Evolutionary conservation across 2,113 vertebrate genomes (phyloP).

Genomic region (Epinephelus moara): DNA sequence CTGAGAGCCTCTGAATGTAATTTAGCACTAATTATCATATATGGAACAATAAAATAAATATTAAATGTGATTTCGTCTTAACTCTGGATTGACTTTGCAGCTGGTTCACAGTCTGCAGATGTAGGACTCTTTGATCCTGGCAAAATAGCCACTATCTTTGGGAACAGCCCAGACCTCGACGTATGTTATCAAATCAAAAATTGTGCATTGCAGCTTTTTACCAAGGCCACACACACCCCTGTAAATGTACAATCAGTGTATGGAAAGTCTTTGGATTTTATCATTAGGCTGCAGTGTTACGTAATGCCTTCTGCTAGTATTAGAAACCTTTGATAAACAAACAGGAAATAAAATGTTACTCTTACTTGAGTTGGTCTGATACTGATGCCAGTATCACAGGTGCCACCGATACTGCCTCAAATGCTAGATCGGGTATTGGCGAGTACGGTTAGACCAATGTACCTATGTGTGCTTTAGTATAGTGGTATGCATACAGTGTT

Average conservation of each 20-base stretch:
- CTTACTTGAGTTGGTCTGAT: not conserved
- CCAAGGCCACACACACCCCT: constrained; percentile 45
- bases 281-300: not conserved
- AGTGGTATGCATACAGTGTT: too few relatives aligned
- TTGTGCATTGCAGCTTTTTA: not conserved
- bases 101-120: not conserved
- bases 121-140: not conserved
- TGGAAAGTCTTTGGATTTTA: constrained; percentile 1
- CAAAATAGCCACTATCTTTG: constrained; percentile 30
- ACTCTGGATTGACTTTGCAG: not conserved
- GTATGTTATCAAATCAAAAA: constrained; percentile 60
- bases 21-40: not conserved
- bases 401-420: too few relatives aligned
- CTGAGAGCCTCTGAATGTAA: not conserved
- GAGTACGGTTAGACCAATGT: too few relatives aligned
- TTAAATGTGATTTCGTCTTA: not conserved
- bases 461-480: too few relatives aligned
- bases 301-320: not conserved
- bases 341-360: not conserved
- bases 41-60: not conserved
- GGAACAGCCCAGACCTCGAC: constrained; percentile 66
- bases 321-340: not conserved
- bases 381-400: too few relatives aligned
- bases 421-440: too few relatives aligned
- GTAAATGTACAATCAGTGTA: not conserved